phyloP scores from a whole-genome alignment of 1,140 invertebrate species.

The Diachasma alloeum region DNA sequence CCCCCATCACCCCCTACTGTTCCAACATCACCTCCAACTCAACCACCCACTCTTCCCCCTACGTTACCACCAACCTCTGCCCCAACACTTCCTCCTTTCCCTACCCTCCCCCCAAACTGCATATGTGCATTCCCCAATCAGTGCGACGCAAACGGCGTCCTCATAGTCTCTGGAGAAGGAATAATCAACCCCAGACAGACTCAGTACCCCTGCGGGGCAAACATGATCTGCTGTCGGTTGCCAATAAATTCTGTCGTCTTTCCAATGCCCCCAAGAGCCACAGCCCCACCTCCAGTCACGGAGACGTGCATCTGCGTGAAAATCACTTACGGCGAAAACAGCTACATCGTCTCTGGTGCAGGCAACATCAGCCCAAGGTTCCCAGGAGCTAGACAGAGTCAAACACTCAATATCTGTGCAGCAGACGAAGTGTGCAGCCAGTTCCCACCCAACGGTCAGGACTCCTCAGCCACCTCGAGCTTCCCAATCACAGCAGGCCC shows the following conservation, averaged over 20 bases:
- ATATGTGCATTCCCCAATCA: slow-evolving; percentile 53
- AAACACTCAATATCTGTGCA: slow-evolving; percentile 12
- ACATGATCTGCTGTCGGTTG: slow-evolving; percentile 36
- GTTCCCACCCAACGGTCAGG: slow-evolving; percentile 24
- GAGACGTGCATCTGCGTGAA: slow-evolving; percentile 22
- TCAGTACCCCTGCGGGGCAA: slow-evolving; percentile 27
- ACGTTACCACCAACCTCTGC: slow-evolving; percentile 12
- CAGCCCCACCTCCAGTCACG: background rate
- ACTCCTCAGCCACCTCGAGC: background rate
- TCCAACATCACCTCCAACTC: background rate
- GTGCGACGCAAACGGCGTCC: slow-evolving; percentile 25
- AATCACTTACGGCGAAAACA: slow-evolving; percentile 21
- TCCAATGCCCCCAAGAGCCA: background rate
- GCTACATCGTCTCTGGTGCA: slow-evolving; percentile 19
- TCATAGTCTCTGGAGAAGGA: slow-evolving; percentile 39
- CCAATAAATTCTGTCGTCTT: background rate
- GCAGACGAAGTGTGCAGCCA: slow-evolving; percentile 41
- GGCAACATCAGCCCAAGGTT: slow-evolving; percentile 38
- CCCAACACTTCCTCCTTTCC: background rate
- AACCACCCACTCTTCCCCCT: background rate
- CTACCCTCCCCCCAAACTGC: slow-evolving; percentile 40
- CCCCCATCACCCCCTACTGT: slow-evolving; percentile 10
- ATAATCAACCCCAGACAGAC: slow-evolving; percentile 50
- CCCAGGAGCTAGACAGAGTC: slow-evolving; percentile 28
- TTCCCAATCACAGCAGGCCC: background rate